Conservation (phyloP, 2,888 invertebrate genomes). For the Camptogramma bilineatum region DNA sequence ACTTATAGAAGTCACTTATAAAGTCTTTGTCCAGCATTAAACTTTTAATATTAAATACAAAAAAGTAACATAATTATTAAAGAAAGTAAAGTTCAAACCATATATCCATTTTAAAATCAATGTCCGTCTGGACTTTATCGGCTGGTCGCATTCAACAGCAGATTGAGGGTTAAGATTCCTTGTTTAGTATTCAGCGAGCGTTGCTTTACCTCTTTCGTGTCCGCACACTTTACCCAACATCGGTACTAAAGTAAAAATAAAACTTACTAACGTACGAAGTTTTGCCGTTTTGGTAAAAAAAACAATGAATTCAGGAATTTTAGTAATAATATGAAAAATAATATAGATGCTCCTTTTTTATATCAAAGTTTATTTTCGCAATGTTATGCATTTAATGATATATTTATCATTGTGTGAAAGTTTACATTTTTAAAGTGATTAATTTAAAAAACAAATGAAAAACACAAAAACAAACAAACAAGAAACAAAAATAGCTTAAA, state of each 20-base stretch:
- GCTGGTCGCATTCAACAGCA: constrained; percentile 62
- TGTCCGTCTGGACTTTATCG: constrained; percentile 68
- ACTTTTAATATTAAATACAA: background rate
- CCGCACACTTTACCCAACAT: constrained; percentile 50
- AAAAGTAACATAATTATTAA: constrained; percentile 20
- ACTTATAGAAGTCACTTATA: too few species aligned
- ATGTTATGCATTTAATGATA: too few species aligned
- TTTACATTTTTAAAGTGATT: too few species aligned
- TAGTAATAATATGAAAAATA: too few species aligned
- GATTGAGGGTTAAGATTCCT: constrained; percentile 77
- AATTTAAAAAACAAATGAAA: too few species aligned
- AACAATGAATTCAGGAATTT: background rate
- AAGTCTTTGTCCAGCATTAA: background rate
- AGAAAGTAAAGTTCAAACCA: constrained; percentile 33
- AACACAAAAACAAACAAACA: too few species aligned
- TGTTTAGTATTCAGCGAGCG: constrained; percentile 73
- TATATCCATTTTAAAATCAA: constrained; percentile 58
- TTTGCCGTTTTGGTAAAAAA: background rate
- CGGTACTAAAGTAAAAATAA: constrained; percentile 47
- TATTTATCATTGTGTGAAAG: too few species aligned
- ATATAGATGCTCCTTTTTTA: too few species aligned
- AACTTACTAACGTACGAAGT: background rate
- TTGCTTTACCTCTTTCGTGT: constrained; percentile 51
- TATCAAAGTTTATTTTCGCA: too few species aligned
- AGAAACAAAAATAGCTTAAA: too few species aligned